A percentile compares a stretch with the other conserved stretches of the same genome.
Conservation (phyloP, 2,888 invertebrate genomes). For the Hartigia nigra region DNA sequence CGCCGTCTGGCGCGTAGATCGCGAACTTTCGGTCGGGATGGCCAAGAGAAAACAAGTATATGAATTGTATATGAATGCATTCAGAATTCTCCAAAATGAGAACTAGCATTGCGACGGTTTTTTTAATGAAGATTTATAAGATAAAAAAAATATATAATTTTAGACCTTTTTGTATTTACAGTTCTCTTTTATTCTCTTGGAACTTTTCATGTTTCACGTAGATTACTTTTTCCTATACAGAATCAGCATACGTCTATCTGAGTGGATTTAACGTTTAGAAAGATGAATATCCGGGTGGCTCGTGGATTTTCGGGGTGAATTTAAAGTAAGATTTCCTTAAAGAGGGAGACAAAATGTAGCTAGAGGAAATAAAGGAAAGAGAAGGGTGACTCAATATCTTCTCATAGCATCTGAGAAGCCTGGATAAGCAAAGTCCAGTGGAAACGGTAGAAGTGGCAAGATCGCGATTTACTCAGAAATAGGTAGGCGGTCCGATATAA, state of each 20-base stretch:
- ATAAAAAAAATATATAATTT: background rate
- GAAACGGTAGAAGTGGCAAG: background rate
- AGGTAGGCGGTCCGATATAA: background rate
- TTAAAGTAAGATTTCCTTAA: background rate
- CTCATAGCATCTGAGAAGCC: background rate
- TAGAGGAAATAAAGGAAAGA: background rate
- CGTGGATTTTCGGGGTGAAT: background rate
- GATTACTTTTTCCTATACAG: background rate
- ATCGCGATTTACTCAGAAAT: background rate
- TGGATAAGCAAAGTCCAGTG: background rate
- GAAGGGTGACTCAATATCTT: background rate
- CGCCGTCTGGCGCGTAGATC: conserved; percentile 37
- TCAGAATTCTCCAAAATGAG: background rate
- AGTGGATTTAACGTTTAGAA: background rate
- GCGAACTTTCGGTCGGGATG: background rate
- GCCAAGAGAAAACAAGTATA: background rate
- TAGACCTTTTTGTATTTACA: background rate
- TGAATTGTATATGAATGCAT: background rate
- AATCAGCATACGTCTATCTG: background rate
- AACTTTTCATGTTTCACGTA: background rate
- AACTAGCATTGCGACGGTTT: background rate
- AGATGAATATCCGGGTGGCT: background rate
- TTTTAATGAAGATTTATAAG: background rate
- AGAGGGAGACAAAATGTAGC: background rate
- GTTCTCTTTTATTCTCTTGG: background rate